Evolutionary conservation across 2,113 vertebrate genomes (phyloP).

Genomic region (Polypterus senegalus): DNA sequence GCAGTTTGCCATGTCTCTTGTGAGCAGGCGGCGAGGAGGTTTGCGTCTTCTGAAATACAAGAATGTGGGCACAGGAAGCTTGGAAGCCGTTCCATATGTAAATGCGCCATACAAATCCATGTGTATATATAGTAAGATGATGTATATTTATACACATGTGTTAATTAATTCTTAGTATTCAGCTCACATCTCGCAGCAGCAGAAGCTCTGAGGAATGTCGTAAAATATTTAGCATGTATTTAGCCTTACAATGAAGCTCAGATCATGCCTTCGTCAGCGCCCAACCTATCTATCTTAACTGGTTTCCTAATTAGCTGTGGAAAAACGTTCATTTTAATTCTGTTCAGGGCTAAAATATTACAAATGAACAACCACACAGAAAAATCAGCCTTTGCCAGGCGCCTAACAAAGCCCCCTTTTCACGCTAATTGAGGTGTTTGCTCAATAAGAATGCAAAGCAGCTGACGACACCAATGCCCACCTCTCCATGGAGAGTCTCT

Average conservation of each 20-base stretch:
- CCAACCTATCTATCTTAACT: background rate
- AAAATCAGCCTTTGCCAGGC: too few species aligned
- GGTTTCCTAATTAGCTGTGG: background rate
- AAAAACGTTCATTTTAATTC: too few species aligned
- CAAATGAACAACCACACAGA: too few species aligned
- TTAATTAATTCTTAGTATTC: conserved; percentile 3
- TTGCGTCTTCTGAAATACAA: too few species aligned
- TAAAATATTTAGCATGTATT: conserved; percentile 5
- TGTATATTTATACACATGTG: background rate
- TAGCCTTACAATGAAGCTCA: conserved; percentile 5
- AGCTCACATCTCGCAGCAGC: conserved; percentile 1
- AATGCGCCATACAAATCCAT: background rate
- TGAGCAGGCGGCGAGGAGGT: too few species aligned
- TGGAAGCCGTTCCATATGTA: background rate
- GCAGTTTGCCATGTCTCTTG: too few species aligned
- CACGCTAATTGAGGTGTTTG: too few species aligned
- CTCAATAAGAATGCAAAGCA: too few species aligned
- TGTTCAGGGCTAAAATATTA: too few species aligned
- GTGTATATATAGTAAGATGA: background rate
- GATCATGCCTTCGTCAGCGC: background rate
- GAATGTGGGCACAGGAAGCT: background rate
- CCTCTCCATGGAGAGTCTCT: too few species aligned
- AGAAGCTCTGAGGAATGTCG: background rate
- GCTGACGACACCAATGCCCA: too few species aligned
- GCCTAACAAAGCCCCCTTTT: too few species aligned